Percentiles rank a stretch among this genome's conserved stretches.
Evolutionary conservation across 37 sponge, comb jelly and placozoan species (phyloP).

Genomic region (Geodia barretti): DNA sequence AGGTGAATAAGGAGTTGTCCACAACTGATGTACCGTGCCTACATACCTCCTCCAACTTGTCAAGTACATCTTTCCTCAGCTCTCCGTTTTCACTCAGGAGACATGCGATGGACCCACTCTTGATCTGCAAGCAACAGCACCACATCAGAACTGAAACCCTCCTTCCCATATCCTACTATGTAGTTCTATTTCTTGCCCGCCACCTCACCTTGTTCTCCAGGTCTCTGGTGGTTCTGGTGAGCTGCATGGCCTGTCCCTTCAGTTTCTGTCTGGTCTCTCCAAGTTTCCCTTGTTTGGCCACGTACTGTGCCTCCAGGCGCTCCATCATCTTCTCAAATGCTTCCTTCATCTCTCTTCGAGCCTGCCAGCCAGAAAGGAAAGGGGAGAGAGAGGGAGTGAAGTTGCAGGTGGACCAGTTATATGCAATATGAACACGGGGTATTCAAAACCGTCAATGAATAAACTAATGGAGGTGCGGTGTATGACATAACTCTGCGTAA

Average conservation of each 20-base stretch:
- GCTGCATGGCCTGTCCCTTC: constrained; percentile 24
- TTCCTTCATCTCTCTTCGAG: constrained; percentile 24
- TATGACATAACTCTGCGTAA: not conserved
- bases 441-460: no score
- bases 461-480: no score
- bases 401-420: no score
- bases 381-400: not conserved
- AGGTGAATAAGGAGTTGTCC: not conserved
- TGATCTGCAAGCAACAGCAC: constrained; percentile 10
- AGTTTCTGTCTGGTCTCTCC: constrained; percentile 15
- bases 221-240: constrained; percentile 31
- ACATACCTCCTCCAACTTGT: constrained; percentile 16
- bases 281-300: constrained; percentile 25
- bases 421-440: no score
- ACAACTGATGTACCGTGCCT: not conserved
- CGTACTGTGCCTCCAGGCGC: constrained; percentile 34
- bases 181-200: not conserved
- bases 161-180: not conserved
- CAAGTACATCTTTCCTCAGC: constrained; percentile 14
- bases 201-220: constrained; percentile 17
- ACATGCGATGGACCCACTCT: constrained; percentile 10
- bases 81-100: constrained; percentile 29
- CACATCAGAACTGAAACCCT: no score
- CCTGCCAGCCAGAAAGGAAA: not conserved
- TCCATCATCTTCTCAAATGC: constrained; percentile 16